Conservation (phyloP, 37 sponge, comb jelly and placozoan species). For the Oscarella lobularis region DNA sequence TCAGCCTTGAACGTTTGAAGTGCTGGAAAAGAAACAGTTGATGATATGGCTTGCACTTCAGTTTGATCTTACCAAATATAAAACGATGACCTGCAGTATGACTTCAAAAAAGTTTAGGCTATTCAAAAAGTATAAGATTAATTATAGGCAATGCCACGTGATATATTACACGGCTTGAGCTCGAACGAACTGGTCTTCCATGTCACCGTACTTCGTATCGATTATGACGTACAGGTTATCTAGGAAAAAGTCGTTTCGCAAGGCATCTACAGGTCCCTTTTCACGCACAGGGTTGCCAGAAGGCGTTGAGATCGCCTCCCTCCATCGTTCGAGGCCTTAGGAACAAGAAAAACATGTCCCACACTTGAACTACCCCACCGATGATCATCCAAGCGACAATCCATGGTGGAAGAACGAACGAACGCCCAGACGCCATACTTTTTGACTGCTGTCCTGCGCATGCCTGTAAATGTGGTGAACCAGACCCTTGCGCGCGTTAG, state of each 20-base stretch:
- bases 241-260: background rate
- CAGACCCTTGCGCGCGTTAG: too few species aligned
- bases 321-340: conserved; percentile 29
- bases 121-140: background rate
- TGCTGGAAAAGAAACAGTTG: too few species aligned
- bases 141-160: background rate
- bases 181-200: conserved; percentile 43
- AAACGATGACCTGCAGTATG: background rate
- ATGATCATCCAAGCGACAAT: too few species aligned
- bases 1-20: background rate
- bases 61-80: conserved; percentile 14
- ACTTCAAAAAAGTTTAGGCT: conserved; percentile 21
- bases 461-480: too few species aligned
- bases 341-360: too few species aligned
- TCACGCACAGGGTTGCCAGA: conserved; percentile 46
- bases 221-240: conserved; percentile 49
- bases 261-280: background rate
- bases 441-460: too few species aligned
- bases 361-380: too few species aligned
- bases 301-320: conserved; percentile 32
- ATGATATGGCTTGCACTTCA: background rate
- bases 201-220: conserved; percentile 58
- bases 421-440: too few species aligned
- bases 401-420: too few species aligned
- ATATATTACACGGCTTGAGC: conserved; percentile 42